phyloP scores from a whole-genome alignment of 1,140 invertebrate species.

The Lasioglossum baleicum region DNA sequence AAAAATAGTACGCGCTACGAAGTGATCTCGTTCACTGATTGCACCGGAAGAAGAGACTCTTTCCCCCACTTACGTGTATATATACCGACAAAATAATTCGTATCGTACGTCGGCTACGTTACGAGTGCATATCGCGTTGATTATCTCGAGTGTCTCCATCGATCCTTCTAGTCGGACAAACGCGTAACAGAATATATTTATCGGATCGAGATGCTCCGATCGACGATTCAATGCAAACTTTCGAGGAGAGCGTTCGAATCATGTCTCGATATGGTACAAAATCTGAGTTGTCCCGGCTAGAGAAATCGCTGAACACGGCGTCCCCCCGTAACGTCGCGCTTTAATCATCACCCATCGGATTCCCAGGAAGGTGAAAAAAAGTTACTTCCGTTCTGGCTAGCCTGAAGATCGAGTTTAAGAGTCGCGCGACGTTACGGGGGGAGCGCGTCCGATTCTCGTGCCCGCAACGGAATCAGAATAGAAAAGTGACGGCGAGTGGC shows the following conservation, averaged over 20 bases:
- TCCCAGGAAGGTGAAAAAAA: too few relatives aligned
- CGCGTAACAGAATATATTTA: background rate
- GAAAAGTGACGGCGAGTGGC: conserved; percentile 23
- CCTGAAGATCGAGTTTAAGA: too few relatives aligned
- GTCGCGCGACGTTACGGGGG: too few relatives aligned
- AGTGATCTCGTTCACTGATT: background rate
- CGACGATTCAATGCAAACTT: background rate
- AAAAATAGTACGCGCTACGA: conserved; percentile 30
- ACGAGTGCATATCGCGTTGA: conserved; percentile 12
- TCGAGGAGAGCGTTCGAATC: background rate
- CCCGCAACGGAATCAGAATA: conserved; percentile 7
- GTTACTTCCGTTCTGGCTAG: too few relatives aligned
- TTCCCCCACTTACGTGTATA: background rate
- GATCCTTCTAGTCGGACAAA: background rate
- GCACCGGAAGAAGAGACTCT: background rate
- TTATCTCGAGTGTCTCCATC: background rate
- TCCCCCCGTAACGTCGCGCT: too few relatives aligned
- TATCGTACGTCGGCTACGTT: background rate
- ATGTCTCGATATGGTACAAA: background rate
- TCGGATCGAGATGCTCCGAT: background rate
- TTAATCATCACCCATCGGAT: too few relatives aligned
- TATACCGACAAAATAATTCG: conserved; percentile 14
- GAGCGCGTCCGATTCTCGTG: background rate
- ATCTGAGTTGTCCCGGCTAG: background rate
- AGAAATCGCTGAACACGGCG: background rate